Evolutionary conservation across 2,888 invertebrate species (phyloP).

Genomic region (Drosophila incognita): DNA sequence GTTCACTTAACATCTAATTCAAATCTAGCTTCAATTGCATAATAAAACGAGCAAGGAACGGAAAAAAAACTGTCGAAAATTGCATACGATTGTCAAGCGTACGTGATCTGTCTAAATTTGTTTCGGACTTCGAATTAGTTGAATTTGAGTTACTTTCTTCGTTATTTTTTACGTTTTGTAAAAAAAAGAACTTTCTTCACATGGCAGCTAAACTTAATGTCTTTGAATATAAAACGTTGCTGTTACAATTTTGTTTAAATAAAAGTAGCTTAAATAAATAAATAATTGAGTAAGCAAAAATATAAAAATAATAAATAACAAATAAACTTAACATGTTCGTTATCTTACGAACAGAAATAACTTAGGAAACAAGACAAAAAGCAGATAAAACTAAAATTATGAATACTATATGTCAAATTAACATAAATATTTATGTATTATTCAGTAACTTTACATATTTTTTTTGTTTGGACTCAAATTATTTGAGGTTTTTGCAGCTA

Average conservation of each 20-base stretch:
- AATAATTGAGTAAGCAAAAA: background rate
- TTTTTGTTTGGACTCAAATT: too few relatives aligned
- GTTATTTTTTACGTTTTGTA: background rate
- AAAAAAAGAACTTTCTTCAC: background rate
- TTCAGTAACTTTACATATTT: too few relatives aligned
- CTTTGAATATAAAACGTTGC: background rate
- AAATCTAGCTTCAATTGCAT: background rate
- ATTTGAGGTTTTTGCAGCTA: too few relatives aligned
- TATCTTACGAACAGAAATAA: too few relatives aligned
- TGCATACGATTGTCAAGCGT: background rate
- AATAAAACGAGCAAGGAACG: background rate
- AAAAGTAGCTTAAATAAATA: background rate
- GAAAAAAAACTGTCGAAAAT: background rate
- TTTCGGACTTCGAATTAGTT: background rate
- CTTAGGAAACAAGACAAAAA: too few relatives aligned
- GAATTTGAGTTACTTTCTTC: background rate
- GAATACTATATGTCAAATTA: background rate
- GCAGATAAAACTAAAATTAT: too few relatives aligned
- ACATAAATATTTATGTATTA: background rate
- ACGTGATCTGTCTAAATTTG: background rate
- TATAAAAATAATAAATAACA: background rate
- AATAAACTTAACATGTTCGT: too few relatives aligned
- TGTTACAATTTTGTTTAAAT: background rate
- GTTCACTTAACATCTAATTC: constrained; percentile 4
- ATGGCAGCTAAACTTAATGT: background rate